These are phyloP conservation scores for Ophion costatus DNA, from an alignment of 2,888 invertebrate genomes.

Conservation along the genomic window DNA sequence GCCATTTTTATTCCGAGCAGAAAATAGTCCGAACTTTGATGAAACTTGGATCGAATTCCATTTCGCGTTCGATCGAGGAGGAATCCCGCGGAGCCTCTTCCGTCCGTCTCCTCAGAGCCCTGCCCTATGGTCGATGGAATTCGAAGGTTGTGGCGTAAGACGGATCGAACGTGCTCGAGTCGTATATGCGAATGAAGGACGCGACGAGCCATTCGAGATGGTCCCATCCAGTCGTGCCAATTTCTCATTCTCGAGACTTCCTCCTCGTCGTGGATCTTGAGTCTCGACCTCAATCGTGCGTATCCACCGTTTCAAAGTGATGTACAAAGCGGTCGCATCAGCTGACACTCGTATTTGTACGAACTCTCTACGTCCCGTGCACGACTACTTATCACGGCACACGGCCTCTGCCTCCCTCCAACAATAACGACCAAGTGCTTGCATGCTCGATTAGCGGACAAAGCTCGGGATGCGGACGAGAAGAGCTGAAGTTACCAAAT, in stretches of 20 bases:
- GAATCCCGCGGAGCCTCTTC: conserved; percentile 29
- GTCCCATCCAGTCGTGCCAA: conserved; percentile 34
- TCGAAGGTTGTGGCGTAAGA: conserved; percentile 10
- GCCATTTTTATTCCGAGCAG: not conserved
- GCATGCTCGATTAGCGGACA: conserved; percentile 9
- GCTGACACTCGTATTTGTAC: conserved; percentile 8
- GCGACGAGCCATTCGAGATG: conserved; percentile 34
- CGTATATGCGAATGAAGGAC: conserved; percentile 4
- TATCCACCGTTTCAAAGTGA: conserved; percentile 20
- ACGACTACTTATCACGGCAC: not conserved
- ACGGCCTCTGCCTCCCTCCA: not conserved
- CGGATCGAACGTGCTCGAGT: conserved; percentile 3
- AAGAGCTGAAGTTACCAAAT: conserved; percentile 1
- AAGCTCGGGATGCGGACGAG: not conserved
- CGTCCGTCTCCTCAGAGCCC: conserved; percentile 5
- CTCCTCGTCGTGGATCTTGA: conserved; percentile 28
- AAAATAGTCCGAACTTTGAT: conserved; percentile 4
- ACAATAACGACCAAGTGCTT: conserved; percentile 7
- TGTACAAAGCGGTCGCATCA: conserved; percentile 13
- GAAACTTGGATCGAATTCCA: conserved; percentile 36
- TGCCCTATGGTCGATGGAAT: not conserved
- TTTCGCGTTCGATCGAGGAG: conserved; percentile 28
- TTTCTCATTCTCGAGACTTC: conserved; percentile 34
- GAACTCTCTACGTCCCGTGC: not conserved
- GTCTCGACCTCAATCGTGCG: conserved; percentile 47